Percentiles rank a stretch among this genome's conserved stretches.
phyloP scores from a whole-genome alignment of 2,888 invertebrate genomes.

The Cephus sareptanus region DNA sequence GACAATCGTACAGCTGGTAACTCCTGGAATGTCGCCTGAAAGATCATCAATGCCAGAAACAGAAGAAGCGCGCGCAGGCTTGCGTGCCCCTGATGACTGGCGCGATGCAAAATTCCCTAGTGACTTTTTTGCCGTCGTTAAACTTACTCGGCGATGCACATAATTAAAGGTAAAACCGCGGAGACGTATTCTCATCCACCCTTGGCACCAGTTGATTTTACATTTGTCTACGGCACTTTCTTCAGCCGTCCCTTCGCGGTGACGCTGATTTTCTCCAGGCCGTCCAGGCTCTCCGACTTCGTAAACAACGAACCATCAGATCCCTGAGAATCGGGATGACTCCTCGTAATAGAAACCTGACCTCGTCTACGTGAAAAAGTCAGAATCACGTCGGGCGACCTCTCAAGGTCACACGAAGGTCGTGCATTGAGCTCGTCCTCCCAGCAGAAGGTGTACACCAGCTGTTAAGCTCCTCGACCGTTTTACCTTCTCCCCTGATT shows the following conservation, averaged over 20 bases:
- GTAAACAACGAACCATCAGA: background rate
- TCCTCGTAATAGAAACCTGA: background rate
- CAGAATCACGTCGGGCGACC: conserved; percentile 63
- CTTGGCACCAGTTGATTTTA: background rate
- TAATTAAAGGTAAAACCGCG: conserved; percentile 43
- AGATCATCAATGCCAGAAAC: background rate
- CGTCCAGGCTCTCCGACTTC: background rate
- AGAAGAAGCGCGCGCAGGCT: conserved; percentile 36
- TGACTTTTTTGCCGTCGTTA: conserved; percentile 39
- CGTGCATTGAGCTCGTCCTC: conserved; percentile 60
- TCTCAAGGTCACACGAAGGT: conserved; percentile 64
- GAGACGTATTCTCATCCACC: background rate
- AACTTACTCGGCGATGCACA: conserved; percentile 41
- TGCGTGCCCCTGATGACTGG: conserved; percentile 51
- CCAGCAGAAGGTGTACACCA: conserved; percentile 42
- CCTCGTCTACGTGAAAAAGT: conserved; percentile 33
- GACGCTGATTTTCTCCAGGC: background rate
- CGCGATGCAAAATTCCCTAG: conserved; percentile 49
- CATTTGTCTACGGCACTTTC: background rate
- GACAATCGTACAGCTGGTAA: background rate
- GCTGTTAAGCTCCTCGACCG: background rate
- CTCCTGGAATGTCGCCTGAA: background rate
- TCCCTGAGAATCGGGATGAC: background rate
- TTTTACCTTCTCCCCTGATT: background rate
- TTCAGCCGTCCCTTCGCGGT: background rate